Conservation (phyloP, 2,113 vertebrate genomes). For the Holacanthus passer region DNA sequence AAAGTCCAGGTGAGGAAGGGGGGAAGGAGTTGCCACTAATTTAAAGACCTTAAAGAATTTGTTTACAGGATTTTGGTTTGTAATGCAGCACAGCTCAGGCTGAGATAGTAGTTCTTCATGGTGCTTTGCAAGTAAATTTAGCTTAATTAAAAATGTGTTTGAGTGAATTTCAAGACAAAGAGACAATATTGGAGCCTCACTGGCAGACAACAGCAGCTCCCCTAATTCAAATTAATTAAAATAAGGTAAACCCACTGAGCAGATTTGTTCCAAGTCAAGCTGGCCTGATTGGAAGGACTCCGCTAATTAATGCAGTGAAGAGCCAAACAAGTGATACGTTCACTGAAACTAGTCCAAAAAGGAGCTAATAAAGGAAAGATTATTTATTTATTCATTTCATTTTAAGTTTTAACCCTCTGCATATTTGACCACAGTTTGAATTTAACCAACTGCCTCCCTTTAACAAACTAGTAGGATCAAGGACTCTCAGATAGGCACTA, state of each 20-base stretch:
- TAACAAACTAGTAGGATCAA: rapidly evolving
- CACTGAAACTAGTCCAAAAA: constrained; percentile 45
- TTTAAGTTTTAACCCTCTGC: constrained; percentile 2
- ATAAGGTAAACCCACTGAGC: constrained; percentile 59
- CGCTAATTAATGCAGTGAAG: constrained; percentile 47
- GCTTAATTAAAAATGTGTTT: constrained; percentile 56
- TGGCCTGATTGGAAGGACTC: constrained; percentile 54
- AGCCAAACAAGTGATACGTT: constrained; percentile 54
- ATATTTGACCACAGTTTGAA: not conserved
- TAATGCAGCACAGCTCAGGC: not conserved
- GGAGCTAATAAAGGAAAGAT: constrained; percentile 26
- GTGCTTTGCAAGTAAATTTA: constrained; percentile 20
- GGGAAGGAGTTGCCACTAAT: not conserved
- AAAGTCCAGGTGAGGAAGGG: constrained; percentile 70
- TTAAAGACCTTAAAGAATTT: not conserved
- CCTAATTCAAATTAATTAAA: constrained; percentile 63
- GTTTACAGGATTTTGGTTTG: not conserved
- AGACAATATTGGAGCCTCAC: constrained; percentile 9
- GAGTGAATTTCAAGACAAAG: constrained; percentile 47
- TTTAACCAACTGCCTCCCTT: not conserved
- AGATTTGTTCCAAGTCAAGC: constrained; percentile 57
- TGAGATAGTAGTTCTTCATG: constrained; percentile 2
- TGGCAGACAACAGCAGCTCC: constrained; percentile 39
- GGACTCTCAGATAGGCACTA: not conserved
- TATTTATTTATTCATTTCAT: constrained; percentile 15